Percentiles rank a stretch among this genome's conserved stretches.
Evolutionary conservation across 2,113 vertebrate species (phyloP).

Genomic region (Actenoides hombroni): DNA sequence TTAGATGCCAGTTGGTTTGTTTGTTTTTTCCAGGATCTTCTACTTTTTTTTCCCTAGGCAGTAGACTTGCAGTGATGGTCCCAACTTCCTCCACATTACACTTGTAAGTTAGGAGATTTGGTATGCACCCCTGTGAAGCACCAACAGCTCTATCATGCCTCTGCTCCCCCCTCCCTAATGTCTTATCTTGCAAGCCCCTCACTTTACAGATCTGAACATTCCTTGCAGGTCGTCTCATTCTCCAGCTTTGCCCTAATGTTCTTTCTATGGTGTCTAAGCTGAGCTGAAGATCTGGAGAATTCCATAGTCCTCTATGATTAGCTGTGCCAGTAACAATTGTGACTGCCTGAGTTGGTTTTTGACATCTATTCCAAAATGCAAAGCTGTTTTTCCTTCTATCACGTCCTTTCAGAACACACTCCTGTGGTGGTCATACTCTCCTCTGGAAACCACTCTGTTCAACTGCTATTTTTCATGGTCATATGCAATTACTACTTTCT

Average conservation of each 20-base stretch:
- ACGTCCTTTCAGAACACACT: constrained; percentile 38
- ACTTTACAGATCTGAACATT: not conserved
- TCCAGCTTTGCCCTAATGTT: not conserved
- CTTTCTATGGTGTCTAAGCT: not conserved
- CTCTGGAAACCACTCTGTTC: constrained; percentile 3
- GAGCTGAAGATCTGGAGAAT: not conserved
- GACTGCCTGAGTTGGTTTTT: not conserved
- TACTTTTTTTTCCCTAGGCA: not conserved
- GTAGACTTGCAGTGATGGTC: not conserved
- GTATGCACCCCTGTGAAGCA: not conserved
- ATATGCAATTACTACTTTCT: not conserved
- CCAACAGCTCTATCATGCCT: not conserved
- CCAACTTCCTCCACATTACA: not conserved
- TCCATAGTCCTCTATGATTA: not conserved
- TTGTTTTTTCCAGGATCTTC: not conserved
- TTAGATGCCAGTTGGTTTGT: not conserved
- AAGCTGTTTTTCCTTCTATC: constrained; percentile 26
- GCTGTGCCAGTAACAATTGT: not conserved
- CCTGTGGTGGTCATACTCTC: not conserved
- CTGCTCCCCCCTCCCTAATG: not conserved
- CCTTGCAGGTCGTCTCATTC: not conserved
- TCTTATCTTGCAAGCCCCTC: not conserved
- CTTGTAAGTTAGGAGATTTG: not conserved
- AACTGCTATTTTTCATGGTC: not conserved
- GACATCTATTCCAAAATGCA: constrained; percentile 1